Base-by-base conservation (phyloP, 2,797 vertebrate genomes). In the Phrynocephalus guinanensis region DNA sequence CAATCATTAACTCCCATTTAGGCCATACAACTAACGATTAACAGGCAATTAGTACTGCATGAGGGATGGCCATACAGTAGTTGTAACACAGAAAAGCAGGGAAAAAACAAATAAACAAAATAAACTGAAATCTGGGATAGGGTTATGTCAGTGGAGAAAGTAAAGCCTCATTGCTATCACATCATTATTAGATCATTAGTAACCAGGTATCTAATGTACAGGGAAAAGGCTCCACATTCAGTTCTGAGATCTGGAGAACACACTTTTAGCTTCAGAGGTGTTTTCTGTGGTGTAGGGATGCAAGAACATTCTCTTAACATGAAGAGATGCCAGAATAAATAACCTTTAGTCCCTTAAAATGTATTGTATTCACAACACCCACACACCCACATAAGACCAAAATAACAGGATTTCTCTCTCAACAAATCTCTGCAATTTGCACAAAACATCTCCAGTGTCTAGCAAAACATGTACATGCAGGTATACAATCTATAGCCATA, bases 1-100 rank as follows among this genome's bases (percentile, higher is more conserved):
- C 76, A 86, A 67, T 52, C 67, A 79, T 86, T 86, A 79, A 86
- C 67, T 79, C 30, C 67, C 76, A 71, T 86, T 71, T 66, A 86
- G 30, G 26, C 5, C 33, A 79, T 79, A 66, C 68, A 72, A 38
- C 68, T 50, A 86, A 80, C 68, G 3, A 79, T 70, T 86, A 79
- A 50, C 22, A 71, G 26, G 48, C 85, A 72, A 78, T 78, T 67
- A 77, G 38, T 26, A 28, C 26, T 85, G 38, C 77, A 50, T 38
- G 52, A 81, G 22, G 38, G 78, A 81, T 73, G 68, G 33, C n/a
- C 26, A 28, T 72, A 50, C 77, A 85, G 75, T 63, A 77, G 75
- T 76, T 85, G 76, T 85, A 85, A 24, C 28, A 79, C 22, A 68
- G 28, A 26, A n/a, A 7, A 3, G 63, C 44, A 28, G 52, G 52